Conservation (phyloP, 1,140 invertebrate genomes). For the Procambarus virginalis region DNA sequence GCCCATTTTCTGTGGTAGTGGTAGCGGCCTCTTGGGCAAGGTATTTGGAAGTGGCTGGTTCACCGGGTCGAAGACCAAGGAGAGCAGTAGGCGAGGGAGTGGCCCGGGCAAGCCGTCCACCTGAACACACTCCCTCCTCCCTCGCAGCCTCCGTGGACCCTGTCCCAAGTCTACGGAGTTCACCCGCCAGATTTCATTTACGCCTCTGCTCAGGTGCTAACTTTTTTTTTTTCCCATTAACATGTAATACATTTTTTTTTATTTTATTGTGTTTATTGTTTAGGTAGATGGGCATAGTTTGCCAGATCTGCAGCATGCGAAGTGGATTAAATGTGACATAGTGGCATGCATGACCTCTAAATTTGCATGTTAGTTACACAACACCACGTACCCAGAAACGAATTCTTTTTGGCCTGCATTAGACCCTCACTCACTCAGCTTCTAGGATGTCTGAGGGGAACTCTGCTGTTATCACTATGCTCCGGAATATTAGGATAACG, state of each 20-base stretch:
- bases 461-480: not conserved
- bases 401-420: no score
- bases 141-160: slow-evolving; percentile 19
- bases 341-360: not conserved
- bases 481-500: not conserved
- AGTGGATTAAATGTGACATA: not conserved
- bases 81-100: slow-evolving; percentile 46
- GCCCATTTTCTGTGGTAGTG: slow-evolving; percentile 18
- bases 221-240: slow-evolving; percentile 10
- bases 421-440: not conserved
- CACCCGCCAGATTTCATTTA: slow-evolving; percentile 7
- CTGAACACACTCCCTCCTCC: not conserved
- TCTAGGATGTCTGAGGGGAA: slow-evolving; percentile 2
- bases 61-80: slow-evolving; percentile 56
- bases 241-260: not conserved
- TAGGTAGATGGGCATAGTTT: not conserved
- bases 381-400: no score
- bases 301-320: not conserved
- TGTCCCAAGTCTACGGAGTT: slow-evolving; percentile 1
- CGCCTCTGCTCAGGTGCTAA: slow-evolving; percentile 45
- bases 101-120: slow-evolving; percentile 45
- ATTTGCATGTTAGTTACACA: no score
- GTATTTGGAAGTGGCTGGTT: slow-evolving; percentile 70
- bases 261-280: not conserved
- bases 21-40: slow-evolving; percentile 66